Percentiles rank a stretch among this genome's conserved stretches.
phyloP scores from a whole-genome alignment of 2,888 invertebrate genomes.

The Cerastoderma edule region DNA sequence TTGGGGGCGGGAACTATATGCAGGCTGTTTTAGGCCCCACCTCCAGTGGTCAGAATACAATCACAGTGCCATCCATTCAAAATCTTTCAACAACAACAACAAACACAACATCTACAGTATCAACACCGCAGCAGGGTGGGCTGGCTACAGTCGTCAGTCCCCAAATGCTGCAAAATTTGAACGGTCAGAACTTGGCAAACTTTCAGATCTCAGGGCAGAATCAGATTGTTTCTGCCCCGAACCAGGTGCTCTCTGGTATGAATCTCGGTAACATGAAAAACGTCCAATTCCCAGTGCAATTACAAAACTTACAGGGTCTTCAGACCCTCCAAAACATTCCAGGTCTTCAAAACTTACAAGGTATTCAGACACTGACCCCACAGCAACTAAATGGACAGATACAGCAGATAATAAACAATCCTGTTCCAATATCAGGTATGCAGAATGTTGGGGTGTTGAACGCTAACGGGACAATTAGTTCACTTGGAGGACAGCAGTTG shows the following conservation, averaged over 20 bases:
- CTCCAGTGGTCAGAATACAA: conserved; percentile 45
- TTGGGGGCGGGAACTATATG: conserved; percentile 67
- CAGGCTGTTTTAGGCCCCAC: conserved; percentile 66
- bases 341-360: conserved; percentile 69
- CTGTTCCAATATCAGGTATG: conserved; percentile 44
- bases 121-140: conserved; percentile 58
- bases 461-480: conserved; percentile 36
- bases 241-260: conserved; percentile 68
- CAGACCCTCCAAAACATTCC: conserved; percentile 70
- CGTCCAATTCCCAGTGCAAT: conserved; percentile 71
- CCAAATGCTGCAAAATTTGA: conserved; percentile 69
- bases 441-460: conserved; percentile 51
- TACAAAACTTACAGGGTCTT: conserved; percentile 75
- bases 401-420: conserved; percentile 51
- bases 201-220: conserved; percentile 70
- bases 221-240: conserved; percentile 72
- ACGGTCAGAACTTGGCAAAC: conserved; percentile 67
- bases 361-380: conserved; percentile 69
- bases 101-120: conserved; percentile 58
- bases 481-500: conserved; percentile 35
- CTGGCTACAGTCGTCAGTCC: conserved; percentile 61
- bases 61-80: conserved; percentile 67
- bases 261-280: conserved; percentile 70
- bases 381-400: conserved; percentile 73
- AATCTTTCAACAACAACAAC: conserved; percentile 59